Evolutionary conservation across 2,113 vertebrate genomes (phyloP), one percentile per base, ranked within the genome.

Genomic region (Sinocyclocheilus rhinocerous): DNA sequence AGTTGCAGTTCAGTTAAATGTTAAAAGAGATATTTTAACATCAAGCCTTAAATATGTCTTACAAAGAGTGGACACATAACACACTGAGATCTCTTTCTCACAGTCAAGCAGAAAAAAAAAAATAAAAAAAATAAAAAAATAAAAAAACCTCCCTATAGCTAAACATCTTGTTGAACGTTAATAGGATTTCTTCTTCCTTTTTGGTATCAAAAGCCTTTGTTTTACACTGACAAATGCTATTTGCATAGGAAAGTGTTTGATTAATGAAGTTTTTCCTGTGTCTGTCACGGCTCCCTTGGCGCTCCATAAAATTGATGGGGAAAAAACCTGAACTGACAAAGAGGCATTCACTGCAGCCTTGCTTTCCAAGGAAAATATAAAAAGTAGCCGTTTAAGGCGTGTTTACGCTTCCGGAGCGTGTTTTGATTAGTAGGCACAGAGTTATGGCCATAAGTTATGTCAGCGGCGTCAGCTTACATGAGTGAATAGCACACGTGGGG

Each of bases 211-310:
- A 88, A 76, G 85, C 73, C 79, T 86, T 90, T 91, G 87, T 90
- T 90, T 92, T 89, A 86, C 88, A 88, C 86, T 89, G 87, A 90
- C 88, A 84, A 90, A 91, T 26, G 87, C 72, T 86, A 87, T 91
- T 91, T 89, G 86, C 86, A 86, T 85, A 89, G 89, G 77, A 89
- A 91, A 91, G 83, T 83, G 85, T 84, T 87, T 92, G 93, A 93
- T 93, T 92, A 90, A 93, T 92, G 88, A 90, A 90, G 85, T 90
- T 85, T 78, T 85, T 77, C 42, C 50, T 76, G 73, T 81, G 36
- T 73, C 86, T 85, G 85, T 86, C 89, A 89, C 85, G 83, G 87
- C 73, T 87, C 84, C 81, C 79, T 73, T 50, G 59, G 80, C 76
- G 63, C 80, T 55, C 50, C 5, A 70, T 76, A 80, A 86, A 88